These are phyloP conservation scores for Hyalella azteca DNA, from an alignment of 2,888 invertebrate genomes.

Conservation along the genomic window DNA sequence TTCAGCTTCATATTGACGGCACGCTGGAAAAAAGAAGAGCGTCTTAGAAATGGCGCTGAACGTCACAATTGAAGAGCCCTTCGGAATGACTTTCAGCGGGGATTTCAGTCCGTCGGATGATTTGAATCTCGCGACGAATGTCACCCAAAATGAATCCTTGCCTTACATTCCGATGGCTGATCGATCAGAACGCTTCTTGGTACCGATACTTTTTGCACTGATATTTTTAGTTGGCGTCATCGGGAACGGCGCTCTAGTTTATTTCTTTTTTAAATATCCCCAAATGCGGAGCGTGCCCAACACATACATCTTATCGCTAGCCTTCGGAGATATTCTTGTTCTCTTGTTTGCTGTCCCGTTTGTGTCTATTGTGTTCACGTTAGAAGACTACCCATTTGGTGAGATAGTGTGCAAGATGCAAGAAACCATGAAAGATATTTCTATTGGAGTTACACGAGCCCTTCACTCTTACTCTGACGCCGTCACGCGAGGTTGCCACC, in stretches of 20 bases:
- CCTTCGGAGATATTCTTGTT: conserved; percentile 81
- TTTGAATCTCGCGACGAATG: neutral
- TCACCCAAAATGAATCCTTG: neutral
- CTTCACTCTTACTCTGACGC: too few relatives aligned
- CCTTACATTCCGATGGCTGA: conserved; percentile 44
- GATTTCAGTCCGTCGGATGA: neutral
- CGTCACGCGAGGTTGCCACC: too few relatives aligned
- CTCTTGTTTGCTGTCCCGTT: conserved; percentile 83
- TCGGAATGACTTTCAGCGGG: neutral
- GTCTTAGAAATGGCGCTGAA: too few relatives aligned
- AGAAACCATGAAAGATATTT: conserved; percentile 85
- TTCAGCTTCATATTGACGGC: too few relatives aligned
- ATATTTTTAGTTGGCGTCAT: conserved; percentile 46
- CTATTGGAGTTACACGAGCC: conserved; percentile 92
- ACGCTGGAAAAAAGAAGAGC: too few relatives aligned
- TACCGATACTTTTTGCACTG: conserved; percentile 48
- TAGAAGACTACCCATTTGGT: conserved; percentile 90
- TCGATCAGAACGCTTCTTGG: conserved; percentile 49
- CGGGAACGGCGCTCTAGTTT: conserved; percentile 51
- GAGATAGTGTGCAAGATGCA: conserved; percentile 78
- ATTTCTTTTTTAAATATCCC: conserved; percentile 49
- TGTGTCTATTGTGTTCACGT: conserved; percentile 82
- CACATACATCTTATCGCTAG: conserved; percentile 70
- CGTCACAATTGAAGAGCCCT: too few relatives aligned
- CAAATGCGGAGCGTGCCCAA: conserved; percentile 54